Conservation (phyloP, 1,140 invertebrate genomes). For the Drosophila ambigua region DNA sequence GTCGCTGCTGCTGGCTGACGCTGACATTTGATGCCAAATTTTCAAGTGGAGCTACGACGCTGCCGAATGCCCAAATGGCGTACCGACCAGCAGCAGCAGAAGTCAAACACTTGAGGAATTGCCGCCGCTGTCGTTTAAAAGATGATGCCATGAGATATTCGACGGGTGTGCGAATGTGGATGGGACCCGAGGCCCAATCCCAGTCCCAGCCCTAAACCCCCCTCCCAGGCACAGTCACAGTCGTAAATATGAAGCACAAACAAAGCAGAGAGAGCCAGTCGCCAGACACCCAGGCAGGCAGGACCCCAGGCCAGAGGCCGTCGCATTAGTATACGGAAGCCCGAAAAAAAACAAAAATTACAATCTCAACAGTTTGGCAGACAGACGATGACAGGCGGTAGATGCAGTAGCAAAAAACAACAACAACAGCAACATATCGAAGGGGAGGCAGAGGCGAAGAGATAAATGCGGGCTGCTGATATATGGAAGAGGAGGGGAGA, state of each 20-base stretch:
- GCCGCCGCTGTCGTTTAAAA: constrained; percentile 78
- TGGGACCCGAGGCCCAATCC: background rate
- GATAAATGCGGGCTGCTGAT: too few relatives aligned
- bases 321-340: constrained; percentile 78
- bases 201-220: constrained; percentile 12
- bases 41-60: constrained; percentile 69
- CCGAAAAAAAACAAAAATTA: constrained; percentile 40
- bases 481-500: too few relatives aligned
- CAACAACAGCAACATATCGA: too few relatives aligned
- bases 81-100: constrained; percentile 39
- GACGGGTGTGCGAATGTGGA: constrained; percentile 42
- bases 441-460: too few relatives aligned
- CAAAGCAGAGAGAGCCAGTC: constrained; percentile 39
- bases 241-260: constrained; percentile 81
- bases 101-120: constrained; percentile 77
- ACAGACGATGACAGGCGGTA: constrained; percentile 72
- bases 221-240: constrained; percentile 24
- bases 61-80: constrained; percentile 11
- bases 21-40: constrained; percentile 82
- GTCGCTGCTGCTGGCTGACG: constrained; percentile 44
- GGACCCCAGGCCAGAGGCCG: constrained; percentile 36
- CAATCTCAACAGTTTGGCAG: constrained; percentile 72
- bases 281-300: constrained; percentile 37
- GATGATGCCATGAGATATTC: constrained; percentile 78
- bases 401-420: constrained; percentile 10